These are phyloP conservation scores for Protomyctophum bolini DNA, from an alignment of 2,113 vertebrate genomes.

Conservation along the genomic window DNA sequence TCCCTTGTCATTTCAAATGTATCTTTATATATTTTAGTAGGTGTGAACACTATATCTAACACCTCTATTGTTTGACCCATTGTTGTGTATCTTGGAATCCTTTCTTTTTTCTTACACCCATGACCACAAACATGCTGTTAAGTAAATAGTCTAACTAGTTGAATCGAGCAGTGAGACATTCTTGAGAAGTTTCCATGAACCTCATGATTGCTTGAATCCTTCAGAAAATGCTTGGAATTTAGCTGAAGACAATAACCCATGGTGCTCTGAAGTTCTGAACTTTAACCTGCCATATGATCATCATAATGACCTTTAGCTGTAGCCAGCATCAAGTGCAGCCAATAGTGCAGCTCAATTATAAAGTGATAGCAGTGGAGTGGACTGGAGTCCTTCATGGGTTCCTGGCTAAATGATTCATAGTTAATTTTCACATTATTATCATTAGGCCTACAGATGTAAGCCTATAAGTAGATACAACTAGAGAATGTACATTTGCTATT, in stretches of 20 bases:
- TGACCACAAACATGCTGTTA: background rate
- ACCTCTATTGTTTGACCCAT: background rate
- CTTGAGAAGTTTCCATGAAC: slow-evolving; percentile 41
- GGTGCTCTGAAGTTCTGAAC: slow-evolving; percentile 25
- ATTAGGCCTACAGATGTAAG: too few relatives aligned
- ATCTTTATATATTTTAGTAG: background rate
- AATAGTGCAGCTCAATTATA: background rate
- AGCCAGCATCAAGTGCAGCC: background rate
- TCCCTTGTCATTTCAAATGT: background rate
- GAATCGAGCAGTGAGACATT: slow-evolving; percentile 25
- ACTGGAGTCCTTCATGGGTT: too few relatives aligned
- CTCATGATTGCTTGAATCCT: slow-evolving; percentile 55
- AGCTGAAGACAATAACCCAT: slow-evolving; percentile 36
- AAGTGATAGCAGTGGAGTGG: background rate
- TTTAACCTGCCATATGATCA: slow-evolving; percentile 56
- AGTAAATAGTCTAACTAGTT: slow-evolving; percentile 13
- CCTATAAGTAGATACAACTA: too few relatives aligned
- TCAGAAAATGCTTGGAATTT: slow-evolving; percentile 61
- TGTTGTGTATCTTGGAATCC: background rate
- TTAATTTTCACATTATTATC: too few relatives aligned
- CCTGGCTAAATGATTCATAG: too few relatives aligned
- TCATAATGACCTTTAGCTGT: slow-evolving; percentile 12
- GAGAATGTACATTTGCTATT: too few relatives aligned
- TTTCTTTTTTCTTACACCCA: background rate
- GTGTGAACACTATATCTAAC: background rate